Conservation (phyloP, 2,888 invertebrate species). For the Oscheius onirici region DNA sequence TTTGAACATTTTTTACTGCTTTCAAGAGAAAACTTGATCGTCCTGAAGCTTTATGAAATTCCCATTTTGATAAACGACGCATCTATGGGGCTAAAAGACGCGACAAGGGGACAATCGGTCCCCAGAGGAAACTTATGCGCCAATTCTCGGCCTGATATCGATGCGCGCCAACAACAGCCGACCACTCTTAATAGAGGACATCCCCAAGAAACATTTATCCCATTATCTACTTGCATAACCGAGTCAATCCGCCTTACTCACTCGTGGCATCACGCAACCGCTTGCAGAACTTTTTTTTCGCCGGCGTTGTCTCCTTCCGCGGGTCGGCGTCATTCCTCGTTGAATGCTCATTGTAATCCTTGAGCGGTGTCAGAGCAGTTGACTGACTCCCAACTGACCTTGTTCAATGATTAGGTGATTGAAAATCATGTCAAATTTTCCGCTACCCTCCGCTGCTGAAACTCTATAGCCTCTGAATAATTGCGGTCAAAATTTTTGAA, state of each 20-base stretch:
- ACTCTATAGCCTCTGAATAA: constrained; percentile 13
- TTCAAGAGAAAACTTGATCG: not conserved
- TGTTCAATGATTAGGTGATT: constrained; percentile 7
- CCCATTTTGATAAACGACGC: constrained; percentile 9
- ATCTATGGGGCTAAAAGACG: constrained; percentile 28
- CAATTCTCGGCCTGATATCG: constrained; percentile 33
- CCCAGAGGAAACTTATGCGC: constrained; percentile 33
- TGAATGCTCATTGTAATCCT: constrained; percentile 6
- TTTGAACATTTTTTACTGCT: too few relatives aligned
- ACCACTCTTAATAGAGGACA: constrained; percentile 32
- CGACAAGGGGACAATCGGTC: constrained; percentile 32
- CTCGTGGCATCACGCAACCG: too few relatives aligned
- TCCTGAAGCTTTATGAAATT: constrained; percentile 5
- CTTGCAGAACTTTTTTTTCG: too few relatives aligned
- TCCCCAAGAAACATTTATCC: constrained; percentile 21
- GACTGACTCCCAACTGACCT: constrained; percentile 18
- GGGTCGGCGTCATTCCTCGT: too few relatives aligned
- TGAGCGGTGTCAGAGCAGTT: constrained; percentile 8
- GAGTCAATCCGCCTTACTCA: too few relatives aligned
- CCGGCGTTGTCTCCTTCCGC: too few relatives aligned
- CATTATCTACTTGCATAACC: constrained; percentile 5
- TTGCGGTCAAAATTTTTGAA: constrained; percentile 19
- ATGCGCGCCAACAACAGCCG: constrained; percentile 33
- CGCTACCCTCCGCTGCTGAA: constrained; percentile 1
- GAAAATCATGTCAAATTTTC: constrained; percentile 16